phyloP scores from a whole-genome alignment of 2,113 vertebrate species.

The Butorides virescens region DNA sequence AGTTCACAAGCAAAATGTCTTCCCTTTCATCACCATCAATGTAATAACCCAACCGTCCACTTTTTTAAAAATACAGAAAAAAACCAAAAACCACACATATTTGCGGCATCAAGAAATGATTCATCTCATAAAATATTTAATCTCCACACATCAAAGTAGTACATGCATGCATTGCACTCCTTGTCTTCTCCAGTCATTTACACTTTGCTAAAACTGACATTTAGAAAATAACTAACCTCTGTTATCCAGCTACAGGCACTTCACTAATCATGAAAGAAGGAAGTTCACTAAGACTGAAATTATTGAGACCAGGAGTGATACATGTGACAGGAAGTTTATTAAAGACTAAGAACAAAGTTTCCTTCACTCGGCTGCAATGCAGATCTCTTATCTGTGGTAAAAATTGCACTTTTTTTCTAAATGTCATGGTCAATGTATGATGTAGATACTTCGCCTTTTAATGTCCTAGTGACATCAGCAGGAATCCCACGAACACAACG shows the following conservation, averaged over 20 bases:
- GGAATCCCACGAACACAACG: neutral
- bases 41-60: neutral
- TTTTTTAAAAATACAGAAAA: neutral
- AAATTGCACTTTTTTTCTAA: neutral
- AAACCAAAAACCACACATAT: neutral
- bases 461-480: neutral
- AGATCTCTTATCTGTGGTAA: neutral
- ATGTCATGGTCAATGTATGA: neutral
- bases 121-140: constrained; percentile 30
- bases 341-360: constrained; percentile 42
- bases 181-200: constrained; percentile 3
- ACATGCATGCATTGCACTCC: neutral
- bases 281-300: constrained; percentile 19
- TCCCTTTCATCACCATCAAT: neutral
- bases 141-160: constrained; percentile 49
- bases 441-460: neutral
- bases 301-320: neutral
- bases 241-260: constrained; percentile 25
- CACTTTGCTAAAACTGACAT: constrained; percentile 17
- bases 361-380: neutral
- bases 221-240: constrained; percentile 49
- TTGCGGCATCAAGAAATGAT: constrained; percentile 32
- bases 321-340: constrained; percentile 52
- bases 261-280: constrained; percentile 56
- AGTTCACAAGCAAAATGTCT: neutral